A percentile compares a stretch with the other conserved stretches of the same genome.
Conservation (phyloP, 30 jellyfish, hydroid and myxozoan species). For the Euphysa ruthae region DNA sequence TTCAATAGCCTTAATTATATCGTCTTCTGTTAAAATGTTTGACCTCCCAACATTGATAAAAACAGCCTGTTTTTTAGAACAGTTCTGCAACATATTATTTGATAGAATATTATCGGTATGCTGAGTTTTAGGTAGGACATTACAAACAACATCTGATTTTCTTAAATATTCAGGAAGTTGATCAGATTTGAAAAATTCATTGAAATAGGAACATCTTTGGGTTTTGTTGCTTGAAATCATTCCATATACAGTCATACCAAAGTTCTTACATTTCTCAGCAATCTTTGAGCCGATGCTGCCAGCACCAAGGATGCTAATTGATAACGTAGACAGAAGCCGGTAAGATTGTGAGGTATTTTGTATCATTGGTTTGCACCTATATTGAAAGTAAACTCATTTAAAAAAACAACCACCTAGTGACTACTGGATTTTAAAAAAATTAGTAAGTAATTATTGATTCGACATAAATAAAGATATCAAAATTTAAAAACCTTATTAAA, state of each 20-base stretch:
- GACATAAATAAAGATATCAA: no score
- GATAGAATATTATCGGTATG: constrained; percentile 36
- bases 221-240: constrained; percentile 28
- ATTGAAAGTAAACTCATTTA: neutral
- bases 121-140: constrained; percentile 64
- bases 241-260: constrained; percentile 86
- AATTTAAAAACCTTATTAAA: no score
- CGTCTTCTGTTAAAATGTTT: constrained; percentile 43
- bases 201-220: neutral
- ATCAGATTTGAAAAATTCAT: constrained; percentile 21
- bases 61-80: constrained; percentile 59
- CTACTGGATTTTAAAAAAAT: no score
- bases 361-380: neutral
- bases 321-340: constrained; percentile 38
- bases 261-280: constrained; percentile 48
- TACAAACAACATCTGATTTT: constrained; percentile 64
- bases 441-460: no score
- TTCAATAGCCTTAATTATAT: constrained; percentile 46
- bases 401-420: no score
- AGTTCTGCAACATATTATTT: constrained; percentile 43
- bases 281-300: constrained; percentile 69
- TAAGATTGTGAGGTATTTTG: neutral
- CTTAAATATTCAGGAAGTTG: constrained; percentile 35
- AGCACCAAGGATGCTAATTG: constrained; percentile 58
- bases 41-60: constrained; percentile 79